Evolutionary conservation across 1,140 invertebrate genomes (phyloP), one percentile per base, ranked within the genome.

Genomic region (Drosophila paulistorum): DNA sequence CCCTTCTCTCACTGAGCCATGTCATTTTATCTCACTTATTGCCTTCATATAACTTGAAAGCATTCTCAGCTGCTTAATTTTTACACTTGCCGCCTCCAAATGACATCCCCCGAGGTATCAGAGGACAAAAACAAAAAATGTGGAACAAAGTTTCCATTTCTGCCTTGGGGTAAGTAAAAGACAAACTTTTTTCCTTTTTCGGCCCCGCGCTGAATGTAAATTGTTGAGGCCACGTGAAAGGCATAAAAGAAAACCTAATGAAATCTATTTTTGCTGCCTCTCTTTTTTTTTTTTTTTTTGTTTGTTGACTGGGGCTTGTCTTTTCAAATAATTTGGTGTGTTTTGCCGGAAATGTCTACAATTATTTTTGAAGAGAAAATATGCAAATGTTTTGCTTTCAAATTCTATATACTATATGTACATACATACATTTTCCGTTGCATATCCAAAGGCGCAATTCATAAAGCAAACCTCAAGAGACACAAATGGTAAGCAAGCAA

Each of bases 11-110:
- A 45, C 37, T 35, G 45, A 41, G 35, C 17, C 48, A 54, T 41
- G 33, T 81, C 74, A 86, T 75, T 85, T 85, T 87, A 85, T 85
- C 82, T 82, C 79, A 82, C 82, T 85, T 75, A 86, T 75, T 82
- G 71, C 82, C 51, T 55, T 60, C 74, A 70, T 75, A 59, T 41
- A 41, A 26, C 41, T 63, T 63, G 14, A 30, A 37, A 45, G 41
- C 42, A 41, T 65, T 73, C 74, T 33, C 65, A 72, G 81, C 79
- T 79, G 74, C 81, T 85, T 85, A 85, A 85, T 85, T 85, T 81
- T 85, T 82, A 82, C 79, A 81, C 82, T 85, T 77, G 81, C 61
- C 74, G 81, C 74, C 81, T 81, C 42, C 59, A 78, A 86, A 86
- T 81, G 78, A 76, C 82, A 79, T 81, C 79, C 82, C 81, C 65